phyloP scores from a whole-genome alignment of 2,113 vertebrate genomes.

The Sula dactylatra region DNA sequence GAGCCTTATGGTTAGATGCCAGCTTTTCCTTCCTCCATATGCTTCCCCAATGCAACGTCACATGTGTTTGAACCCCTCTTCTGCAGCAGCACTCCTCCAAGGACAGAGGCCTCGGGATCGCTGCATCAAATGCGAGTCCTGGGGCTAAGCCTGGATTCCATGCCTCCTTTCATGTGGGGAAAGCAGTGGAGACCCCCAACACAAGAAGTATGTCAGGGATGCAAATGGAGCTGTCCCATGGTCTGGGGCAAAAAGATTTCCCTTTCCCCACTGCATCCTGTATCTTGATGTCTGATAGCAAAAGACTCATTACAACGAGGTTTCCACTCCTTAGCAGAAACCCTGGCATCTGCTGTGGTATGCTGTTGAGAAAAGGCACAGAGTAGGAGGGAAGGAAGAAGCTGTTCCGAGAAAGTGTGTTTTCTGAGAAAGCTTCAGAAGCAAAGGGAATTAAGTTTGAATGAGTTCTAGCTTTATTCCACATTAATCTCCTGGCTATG shows the following conservation, averaged over 20 bases:
- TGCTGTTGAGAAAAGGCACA: not conserved
- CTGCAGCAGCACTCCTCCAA: not conserved
- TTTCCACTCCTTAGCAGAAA: not conserved
- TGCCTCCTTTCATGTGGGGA: not conserved
- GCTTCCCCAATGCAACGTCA: not conserved
- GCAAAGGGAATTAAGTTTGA: not conserved
- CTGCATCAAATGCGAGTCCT: fast-evolving
- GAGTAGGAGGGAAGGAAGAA: not conserved
- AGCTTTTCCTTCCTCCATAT: not conserved
- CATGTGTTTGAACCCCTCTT: not conserved
- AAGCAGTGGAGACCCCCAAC: not conserved
- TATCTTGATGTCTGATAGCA: not conserved
- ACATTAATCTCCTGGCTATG: not conserved
- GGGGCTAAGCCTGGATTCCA: not conserved
- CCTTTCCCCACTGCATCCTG: not conserved
- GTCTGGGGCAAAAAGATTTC: not conserved
- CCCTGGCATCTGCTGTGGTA: not conserved
- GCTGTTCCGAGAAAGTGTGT: not conserved
- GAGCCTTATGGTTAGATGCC: not conserved
- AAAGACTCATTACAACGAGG: not conserved
- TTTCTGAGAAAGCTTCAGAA: not conserved
- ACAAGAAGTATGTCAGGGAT: not conserved
- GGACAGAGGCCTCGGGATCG: not conserved
- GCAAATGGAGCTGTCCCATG: not conserved
- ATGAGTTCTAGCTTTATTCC: not conserved